Evolutionary conservation across 2,888 invertebrate species (phyloP).

Genomic region (Neoascia interrupta): DNA sequence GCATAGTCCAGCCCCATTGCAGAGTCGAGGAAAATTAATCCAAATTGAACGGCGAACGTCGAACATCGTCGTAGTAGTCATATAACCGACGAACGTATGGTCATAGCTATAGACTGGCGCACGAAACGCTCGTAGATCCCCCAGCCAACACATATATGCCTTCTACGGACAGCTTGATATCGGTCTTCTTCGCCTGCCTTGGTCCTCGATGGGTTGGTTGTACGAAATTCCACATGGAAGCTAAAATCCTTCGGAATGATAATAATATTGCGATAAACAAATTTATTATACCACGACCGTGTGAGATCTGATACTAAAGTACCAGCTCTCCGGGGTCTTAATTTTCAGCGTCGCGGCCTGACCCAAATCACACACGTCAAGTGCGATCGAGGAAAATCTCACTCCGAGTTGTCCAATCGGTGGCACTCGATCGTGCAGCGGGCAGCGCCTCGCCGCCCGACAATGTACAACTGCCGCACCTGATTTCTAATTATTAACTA

Average conservation of each 20-base stretch:
- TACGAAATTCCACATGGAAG: slow-evolving; percentile 65
- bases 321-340: slow-evolving; percentile 31
- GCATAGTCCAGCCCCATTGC: slow-evolving; percentile 65
- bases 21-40: slow-evolving; percentile 50
- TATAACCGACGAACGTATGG: slow-evolving; percentile 57
- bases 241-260: slow-evolving; percentile 69
- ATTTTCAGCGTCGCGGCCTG: slow-evolving; percentile 41
- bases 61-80: slow-evolving; percentile 47
- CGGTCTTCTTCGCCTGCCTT: slow-evolving; percentile 47
- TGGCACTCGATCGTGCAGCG: slow-evolving; percentile 56
- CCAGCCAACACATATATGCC: slow-evolving; percentile 65
- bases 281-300: slow-evolving; percentile 67
- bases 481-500: slow-evolving; percentile 69
- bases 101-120: slow-evolving; percentile 51
- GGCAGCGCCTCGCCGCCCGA: slow-evolving; percentile 19
- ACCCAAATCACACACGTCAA: slow-evolving; percentile 60
- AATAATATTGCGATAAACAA: slow-evolving; percentile 69
- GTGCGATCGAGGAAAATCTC: slow-evolving; percentile 35
- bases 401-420: slow-evolving; percentile 47
- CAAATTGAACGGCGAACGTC: slow-evolving; percentile 65
- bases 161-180: slow-evolving; percentile 63
- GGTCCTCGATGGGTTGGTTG: background rate
- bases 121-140: slow-evolving; percentile 65
- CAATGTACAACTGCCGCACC: slow-evolving; percentile 29
- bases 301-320: slow-evolving; percentile 67